Evolutionary conservation across 2,888 invertebrate species (phyloP).

Genomic region (Nephrotoma appendiculata): DNA sequence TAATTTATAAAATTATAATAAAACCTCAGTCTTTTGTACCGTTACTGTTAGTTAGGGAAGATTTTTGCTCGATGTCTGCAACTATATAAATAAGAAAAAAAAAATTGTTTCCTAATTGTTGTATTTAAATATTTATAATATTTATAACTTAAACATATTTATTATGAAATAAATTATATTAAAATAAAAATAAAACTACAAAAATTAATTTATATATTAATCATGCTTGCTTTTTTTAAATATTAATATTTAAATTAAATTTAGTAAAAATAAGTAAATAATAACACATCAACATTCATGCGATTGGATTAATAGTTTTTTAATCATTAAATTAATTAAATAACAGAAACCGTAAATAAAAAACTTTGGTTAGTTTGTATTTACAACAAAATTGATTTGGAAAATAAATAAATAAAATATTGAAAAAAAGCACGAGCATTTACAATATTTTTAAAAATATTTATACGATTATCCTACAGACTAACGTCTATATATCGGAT

Average conservation of each 20-base stretch:
- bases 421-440: slow-evolving; percentile 3
- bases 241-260: slow-evolving; percentile 1
- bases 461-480: neutral
- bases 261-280: neutral
- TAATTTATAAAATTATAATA: slow-evolving; percentile 20
- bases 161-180: neutral
- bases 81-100: slow-evolving; percentile 15
- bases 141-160: neutral
- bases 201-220: slow-evolving; percentile 1
- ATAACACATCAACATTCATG: neutral
- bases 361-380: neutral
- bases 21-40: slow-evolving; percentile 32
- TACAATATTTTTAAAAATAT: neutral
- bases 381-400: neutral
- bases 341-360: neutral
- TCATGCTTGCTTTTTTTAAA: slow-evolving; percentile 2
- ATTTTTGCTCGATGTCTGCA: slow-evolving; percentile 27
- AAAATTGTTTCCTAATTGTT: neutral
- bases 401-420: neutral
- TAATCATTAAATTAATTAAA: neutral
- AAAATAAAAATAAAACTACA: neutral
- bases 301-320: neutral
- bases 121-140: neutral
- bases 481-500: neutral
- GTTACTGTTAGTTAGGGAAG: slow-evolving; percentile 32